These are phyloP conservation scores for Vollenhovia emeryi DNA, from an alignment of 1,140 invertebrate species.

Conservation along the genomic window DNA sequence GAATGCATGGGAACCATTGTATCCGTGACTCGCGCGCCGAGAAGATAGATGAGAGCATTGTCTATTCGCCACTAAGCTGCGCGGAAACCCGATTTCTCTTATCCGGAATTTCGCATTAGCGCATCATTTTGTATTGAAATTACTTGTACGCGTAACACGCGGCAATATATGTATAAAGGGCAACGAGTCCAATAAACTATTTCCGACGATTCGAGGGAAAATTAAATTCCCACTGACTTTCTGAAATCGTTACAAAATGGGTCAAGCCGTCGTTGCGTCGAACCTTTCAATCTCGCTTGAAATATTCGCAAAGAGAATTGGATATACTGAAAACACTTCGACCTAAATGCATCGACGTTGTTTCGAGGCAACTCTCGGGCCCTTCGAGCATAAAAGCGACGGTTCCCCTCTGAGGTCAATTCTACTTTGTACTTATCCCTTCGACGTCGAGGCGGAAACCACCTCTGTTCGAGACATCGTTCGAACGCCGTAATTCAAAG, in stretches of 20 bases:
- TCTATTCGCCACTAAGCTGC: constrained; percentile 20
- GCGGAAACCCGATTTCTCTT: constrained; percentile 17
- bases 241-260: not conserved
- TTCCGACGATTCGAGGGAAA: not conserved
- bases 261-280: not conserved
- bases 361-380: constrained; percentile 7
- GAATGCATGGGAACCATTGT: constrained; percentile 52
- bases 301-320: constrained; percentile 11
- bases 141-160: not conserved
- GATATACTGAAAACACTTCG: not conserved
- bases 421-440: constrained; percentile 34
- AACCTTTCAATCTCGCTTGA: not conserved
- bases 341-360: constrained; percentile 10
- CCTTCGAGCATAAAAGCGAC: constrained; percentile 21
- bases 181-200: not conserved
- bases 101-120: constrained; percentile 2
- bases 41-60: constrained; percentile 34
- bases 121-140: constrained; percentile 6
- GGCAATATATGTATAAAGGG: too few species aligned
- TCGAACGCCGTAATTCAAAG: constrained; percentile 24
- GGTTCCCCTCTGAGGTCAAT: constrained; percentile 22
- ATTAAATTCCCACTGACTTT: not conserved
- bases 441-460: constrained; percentile 7
- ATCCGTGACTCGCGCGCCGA: constrained; percentile 39
- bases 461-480: not conserved